Conservation (phyloP, 2,797 vertebrate genomes). For the Sarcophilus harrisii region DNA sequence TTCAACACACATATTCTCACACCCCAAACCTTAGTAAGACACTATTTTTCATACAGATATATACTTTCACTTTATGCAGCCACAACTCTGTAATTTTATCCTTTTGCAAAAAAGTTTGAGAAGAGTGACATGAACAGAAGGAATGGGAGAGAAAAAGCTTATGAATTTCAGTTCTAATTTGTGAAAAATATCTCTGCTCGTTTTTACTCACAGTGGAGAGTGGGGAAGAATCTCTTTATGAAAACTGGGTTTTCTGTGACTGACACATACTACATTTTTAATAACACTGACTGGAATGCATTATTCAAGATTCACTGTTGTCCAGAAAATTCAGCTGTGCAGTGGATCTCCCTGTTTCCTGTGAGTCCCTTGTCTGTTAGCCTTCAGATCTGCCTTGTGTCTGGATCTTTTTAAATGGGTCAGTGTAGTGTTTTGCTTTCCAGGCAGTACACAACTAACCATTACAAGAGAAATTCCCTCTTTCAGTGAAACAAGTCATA, state of each 20-base stretch:
- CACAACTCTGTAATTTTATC: slow-evolving; percentile 48
- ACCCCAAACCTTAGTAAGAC: neutral
- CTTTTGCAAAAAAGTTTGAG: slow-evolving; percentile 38
- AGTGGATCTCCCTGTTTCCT: slow-evolving; percentile 13
- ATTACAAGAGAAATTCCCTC: neutral
- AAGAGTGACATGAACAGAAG: neutral
- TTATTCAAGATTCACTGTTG: slow-evolving; percentile 73
- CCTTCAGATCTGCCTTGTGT: slow-evolving; percentile 54
- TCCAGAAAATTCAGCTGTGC: slow-evolving; percentile 59
- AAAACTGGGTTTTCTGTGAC: slow-evolving; percentile 69
- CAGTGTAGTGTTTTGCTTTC: slow-evolving; percentile 16
- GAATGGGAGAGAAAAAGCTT: neutral
- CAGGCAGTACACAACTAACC: slow-evolving; percentile 3
- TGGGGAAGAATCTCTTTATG: slow-evolving; percentile 32
- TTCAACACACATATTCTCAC: neutral
- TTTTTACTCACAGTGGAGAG: slow-evolving; percentile 50
- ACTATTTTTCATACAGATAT: slow-evolving; percentile 11
- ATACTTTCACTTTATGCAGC: neutral
- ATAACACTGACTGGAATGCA: slow-evolving; percentile 72
- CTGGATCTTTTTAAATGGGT: slow-evolving; percentile 25
- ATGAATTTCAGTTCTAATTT: slow-evolving; percentile 56
- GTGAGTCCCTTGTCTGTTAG: slow-evolving; percentile 40
- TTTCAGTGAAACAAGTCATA: slow-evolving; percentile 41
- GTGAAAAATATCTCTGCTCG: slow-evolving; percentile 46
- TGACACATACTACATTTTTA: slow-evolving; percentile 78